Percentiles rank a stretch among this genome's conserved stretches.
These are phyloP conservation scores for Erpobdella octoculata DNA, from an alignment of 2,888 invertebrate species.

Conservation along the genomic window DNA sequence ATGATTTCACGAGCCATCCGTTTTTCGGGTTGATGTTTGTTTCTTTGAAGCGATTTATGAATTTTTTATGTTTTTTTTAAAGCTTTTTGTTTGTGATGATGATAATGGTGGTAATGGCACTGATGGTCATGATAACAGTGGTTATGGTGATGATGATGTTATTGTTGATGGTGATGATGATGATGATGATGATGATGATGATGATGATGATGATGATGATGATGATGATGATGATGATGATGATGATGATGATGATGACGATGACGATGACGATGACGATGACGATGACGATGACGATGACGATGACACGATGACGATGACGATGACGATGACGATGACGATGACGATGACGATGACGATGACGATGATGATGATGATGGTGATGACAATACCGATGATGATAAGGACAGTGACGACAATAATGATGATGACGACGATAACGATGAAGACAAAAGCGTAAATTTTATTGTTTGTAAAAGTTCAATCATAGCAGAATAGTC, in stretches of 20 bases:
- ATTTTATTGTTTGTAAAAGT: too few species aligned
- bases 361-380: neutral
- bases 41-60: too few species aligned
- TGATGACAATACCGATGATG: neutral
- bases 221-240: neutral
- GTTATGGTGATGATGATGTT: neutral
- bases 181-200: neutral
- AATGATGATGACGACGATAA: neutral
- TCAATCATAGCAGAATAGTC: too few species aligned
- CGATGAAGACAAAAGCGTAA: too few species aligned
- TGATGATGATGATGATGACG: neutral
- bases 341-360: neutral
- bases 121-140: neutral
- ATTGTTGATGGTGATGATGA: neutral
- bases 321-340: neutral
- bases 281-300: neutral
- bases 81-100: too few species aligned
- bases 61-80: too few species aligned
- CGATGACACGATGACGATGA: neutral
- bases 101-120: neutral
- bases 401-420: too few species aligned
- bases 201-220: neutral
- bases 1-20: too few species aligned
- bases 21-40: too few species aligned
- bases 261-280: neutral